phyloP scores from a whole-genome alignment of 2,888 invertebrate genomes.

The Synanthedon tipuliformis region DNA sequence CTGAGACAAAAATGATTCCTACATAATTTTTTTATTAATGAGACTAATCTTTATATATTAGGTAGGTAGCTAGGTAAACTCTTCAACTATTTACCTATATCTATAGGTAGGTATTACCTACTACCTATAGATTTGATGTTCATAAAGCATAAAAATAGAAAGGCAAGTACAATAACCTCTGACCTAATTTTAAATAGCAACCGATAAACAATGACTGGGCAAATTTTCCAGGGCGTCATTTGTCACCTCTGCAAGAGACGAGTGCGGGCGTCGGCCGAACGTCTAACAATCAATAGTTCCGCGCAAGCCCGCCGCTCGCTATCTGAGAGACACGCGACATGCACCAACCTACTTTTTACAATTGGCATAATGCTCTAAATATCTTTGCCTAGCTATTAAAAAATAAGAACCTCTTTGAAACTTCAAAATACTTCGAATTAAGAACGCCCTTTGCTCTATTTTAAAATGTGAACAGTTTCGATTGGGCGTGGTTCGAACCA shows the following conservation, averaged over 20 bases:
- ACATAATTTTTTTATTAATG: too few relatives aligned
- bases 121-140: too few relatives aligned
- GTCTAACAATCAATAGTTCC: slow-evolving; percentile 50
- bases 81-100: too few relatives aligned
- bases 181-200: not conserved
- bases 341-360: slow-evolving; percentile 1
- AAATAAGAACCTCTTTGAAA: not conserved
- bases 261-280: slow-evolving; percentile 26
- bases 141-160: too few relatives aligned
- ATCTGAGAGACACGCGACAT: not conserved
- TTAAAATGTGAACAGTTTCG: not conserved
- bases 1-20: not conserved
- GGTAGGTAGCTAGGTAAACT: too few relatives aligned
- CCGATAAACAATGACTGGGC: not conserved
- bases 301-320: slow-evolving; percentile 35
- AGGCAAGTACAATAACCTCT: too few relatives aligned
- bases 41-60: too few relatives aligned
- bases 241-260: slow-evolving; percentile 32
- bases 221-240: slow-evolving; percentile 14
- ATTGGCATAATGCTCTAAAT: slow-evolving; percentile 2
- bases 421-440: slow-evolving; percentile 9
- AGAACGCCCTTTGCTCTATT: slow-evolving; percentile 4
- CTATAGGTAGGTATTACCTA: too few relatives aligned
- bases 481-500: slow-evolving; percentile 48
- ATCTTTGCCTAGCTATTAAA: not conserved